These are phyloP conservation scores for Drosophila kikkawai DNA, from an alignment of 1,140 invertebrate genomes.

Conservation along the genomic window DNA sequence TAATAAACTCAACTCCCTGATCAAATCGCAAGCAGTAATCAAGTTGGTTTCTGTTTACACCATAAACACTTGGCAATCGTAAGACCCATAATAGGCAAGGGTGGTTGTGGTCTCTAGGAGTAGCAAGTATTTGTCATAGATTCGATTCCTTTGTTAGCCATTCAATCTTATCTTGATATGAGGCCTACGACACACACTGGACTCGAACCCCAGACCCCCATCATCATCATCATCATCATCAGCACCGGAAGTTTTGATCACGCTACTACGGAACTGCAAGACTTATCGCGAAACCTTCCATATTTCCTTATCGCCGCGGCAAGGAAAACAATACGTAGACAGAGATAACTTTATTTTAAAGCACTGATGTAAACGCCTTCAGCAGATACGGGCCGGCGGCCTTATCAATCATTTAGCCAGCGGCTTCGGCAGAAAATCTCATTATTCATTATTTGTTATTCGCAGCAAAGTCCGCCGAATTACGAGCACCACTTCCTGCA, in stretches of 20 bases:
- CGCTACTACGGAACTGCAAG: conserved; percentile 53
- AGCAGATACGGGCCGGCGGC: conserved; percentile 16
- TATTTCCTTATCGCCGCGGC: conserved; percentile 24
- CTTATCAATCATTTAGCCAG: conserved; percentile 10
- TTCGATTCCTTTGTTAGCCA: conserved; percentile 42
- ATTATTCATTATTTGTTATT: conserved; percentile 67
- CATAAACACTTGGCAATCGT: conserved; percentile 36
- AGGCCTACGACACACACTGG: conserved; percentile 68
- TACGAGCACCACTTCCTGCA: conserved; percentile 24
- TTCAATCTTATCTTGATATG: conserved; percentile 64
- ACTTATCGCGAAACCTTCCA: conserved; percentile 51
- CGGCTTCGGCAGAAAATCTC: conserved; percentile 48
- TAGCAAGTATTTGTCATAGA: conserved; percentile 38
- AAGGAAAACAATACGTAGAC: conserved; percentile 31
- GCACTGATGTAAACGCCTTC: conserved; percentile 65
- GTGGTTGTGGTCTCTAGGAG: not conserved
- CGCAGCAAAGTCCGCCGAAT: conserved; percentile 16
- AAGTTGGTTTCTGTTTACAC: conserved; percentile 30
- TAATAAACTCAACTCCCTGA: conserved; percentile 3
- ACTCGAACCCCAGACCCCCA: conserved; percentile 35
- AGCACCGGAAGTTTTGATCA: conserved; percentile 61
- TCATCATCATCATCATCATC: conserved; percentile 38
- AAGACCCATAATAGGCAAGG: not conserved
- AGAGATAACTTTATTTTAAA: conserved; percentile 65
- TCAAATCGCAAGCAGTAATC: conserved; percentile 9